Base-by-base conservation (phyloP, 2,797 vertebrate genomes). In the Cryptoblepharus egeriae region DNA sequence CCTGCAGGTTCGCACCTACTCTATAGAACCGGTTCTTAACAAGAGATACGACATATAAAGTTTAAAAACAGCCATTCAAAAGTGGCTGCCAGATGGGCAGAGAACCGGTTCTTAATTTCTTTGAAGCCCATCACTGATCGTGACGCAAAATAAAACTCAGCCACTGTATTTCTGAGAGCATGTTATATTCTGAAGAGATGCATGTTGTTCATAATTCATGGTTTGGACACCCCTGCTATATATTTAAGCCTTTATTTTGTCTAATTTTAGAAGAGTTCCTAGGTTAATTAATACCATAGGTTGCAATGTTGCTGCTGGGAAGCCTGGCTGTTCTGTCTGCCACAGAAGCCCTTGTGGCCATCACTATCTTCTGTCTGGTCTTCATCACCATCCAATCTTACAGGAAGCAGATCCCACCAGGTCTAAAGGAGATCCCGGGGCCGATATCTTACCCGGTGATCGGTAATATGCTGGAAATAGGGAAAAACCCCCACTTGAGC, bases 371-470 rank as follows among this genome's bases (percentile, higher is more conserved):
- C 64, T 97, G 96, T 84, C 72, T 97, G 70, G 90, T 96, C 68
- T 95, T 96, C 86, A 84, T 97, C 85, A 61, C 96, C 12, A 52
- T 97, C 58, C 96, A 93, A 73, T 76, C 86, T 78, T 89, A 90
- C n/a, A 88, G 3, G 58, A 86, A 67, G 5, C 84, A 26, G 5
- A 91, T 97, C 37, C 97, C 98, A 1, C 84, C 93, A 77, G 98
- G 98, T 2, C 94, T 97, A 71, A 95, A 90, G 78, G 91, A 83
- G 1, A 96, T 97, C 3, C 98, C 98, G 0, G 98, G 98, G 1
- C 98, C 98, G 1, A 94, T 93, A 71, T 93, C 97, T 0, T 87
- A 94, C 42, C 98, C 98, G 0, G 42, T 99, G n/a, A 95, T 99
- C 0, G 98, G 98, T 3, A 97, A 97, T 0, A 22, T 94, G 35